A percentile compares a stretch with the other conserved stretches of the same genome.
These are phyloP conservation scores for Porites rus DNA, from an alignment of 92 coral and sea anemone species.

Conservation along the genomic window DNA sequence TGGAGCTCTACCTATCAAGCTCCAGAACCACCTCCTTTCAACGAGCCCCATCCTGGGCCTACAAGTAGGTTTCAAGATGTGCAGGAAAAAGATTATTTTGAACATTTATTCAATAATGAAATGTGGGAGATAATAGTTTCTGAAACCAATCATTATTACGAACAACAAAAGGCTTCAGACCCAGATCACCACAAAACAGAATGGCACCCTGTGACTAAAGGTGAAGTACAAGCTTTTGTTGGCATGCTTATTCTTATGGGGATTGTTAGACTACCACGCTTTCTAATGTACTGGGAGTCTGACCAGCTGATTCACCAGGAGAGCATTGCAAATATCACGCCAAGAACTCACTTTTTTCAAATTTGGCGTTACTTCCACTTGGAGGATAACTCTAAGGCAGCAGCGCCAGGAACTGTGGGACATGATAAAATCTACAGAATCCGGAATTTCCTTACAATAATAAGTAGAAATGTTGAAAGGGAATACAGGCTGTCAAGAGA, in stretches of 20 bases:
- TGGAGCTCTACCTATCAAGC: conserved; percentile 12
- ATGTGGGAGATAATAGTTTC: conserved; percentile 55
- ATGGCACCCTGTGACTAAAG: conserved; percentile 45
- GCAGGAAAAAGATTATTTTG: conserved; percentile 18
- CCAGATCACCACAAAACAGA: conserved; percentile 51
- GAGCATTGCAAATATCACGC: conserved; percentile 30
- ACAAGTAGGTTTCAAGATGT: conserved; percentile 23
- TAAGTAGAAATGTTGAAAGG: neutral
- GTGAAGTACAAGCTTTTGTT: conserved; percentile 46
- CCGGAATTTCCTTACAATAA: conserved; percentile 17
- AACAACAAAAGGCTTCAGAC: conserved; percentile 41
- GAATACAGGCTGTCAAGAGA: conserved; percentile 34
- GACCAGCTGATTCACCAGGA: conserved; percentile 38
- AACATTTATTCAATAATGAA: conserved; percentile 33
- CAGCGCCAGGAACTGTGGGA: conserved; percentile 13
- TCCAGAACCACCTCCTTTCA: conserved; percentile 14
- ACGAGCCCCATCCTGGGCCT: conserved; percentile 24
- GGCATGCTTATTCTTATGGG: conserved; percentile 63
- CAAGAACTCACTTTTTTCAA: conserved; percentile 30
- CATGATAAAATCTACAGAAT: conserved; percentile 30
- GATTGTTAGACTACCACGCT: conserved; percentile 48
- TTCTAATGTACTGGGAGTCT: conserved; percentile 43
- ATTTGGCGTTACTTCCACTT: conserved; percentile 53
- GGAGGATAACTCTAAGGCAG: conserved; percentile 35
- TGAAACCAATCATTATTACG: conserved; percentile 56